These are phyloP conservation scores for Nephila pilipes DNA, from an alignment of 1,140 invertebrate species.

Conservation along the genomic window DNA sequence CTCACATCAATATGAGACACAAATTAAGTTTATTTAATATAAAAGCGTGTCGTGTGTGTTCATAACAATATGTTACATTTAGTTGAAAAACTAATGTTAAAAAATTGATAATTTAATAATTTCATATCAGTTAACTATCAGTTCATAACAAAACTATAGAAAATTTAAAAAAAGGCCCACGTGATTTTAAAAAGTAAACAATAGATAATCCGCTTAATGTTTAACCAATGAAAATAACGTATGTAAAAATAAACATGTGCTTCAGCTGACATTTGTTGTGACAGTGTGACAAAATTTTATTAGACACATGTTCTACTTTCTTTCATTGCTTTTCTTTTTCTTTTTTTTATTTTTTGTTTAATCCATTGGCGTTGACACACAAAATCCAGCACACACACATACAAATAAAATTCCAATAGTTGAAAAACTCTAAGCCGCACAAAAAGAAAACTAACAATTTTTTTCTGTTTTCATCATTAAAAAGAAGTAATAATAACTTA, in stretches of 20 bases:
- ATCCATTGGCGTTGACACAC: background rate
- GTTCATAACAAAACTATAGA: too few species aligned
- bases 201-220: background rate
- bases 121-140: too few species aligned
- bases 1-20: too few species aligned
- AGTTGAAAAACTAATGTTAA: too few species aligned
- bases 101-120: too few species aligned
- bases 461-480: conserved; percentile 2
- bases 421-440: background rate
- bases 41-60: too few species aligned
- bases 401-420: background rate
- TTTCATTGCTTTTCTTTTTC: background rate
- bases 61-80: too few species aligned
- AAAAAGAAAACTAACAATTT: conserved; percentile 7
- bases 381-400: conserved; percentile 21
- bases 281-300: conserved; percentile 20
- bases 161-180: background rate
- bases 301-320: background rate
- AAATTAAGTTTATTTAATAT: too few species aligned
- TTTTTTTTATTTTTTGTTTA: background rate
- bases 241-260: background rate
- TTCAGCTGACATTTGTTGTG: background rate
- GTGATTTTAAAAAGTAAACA: background rate
- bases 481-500: conserved; percentile 12
- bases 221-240: background rate